Percentiles rank a stretch among this genome's conserved stretches.
These are phyloP conservation scores for Clunio marinus DNA, from an alignment of 2,888 invertebrate species.

Conservation along the genomic window DNA sequence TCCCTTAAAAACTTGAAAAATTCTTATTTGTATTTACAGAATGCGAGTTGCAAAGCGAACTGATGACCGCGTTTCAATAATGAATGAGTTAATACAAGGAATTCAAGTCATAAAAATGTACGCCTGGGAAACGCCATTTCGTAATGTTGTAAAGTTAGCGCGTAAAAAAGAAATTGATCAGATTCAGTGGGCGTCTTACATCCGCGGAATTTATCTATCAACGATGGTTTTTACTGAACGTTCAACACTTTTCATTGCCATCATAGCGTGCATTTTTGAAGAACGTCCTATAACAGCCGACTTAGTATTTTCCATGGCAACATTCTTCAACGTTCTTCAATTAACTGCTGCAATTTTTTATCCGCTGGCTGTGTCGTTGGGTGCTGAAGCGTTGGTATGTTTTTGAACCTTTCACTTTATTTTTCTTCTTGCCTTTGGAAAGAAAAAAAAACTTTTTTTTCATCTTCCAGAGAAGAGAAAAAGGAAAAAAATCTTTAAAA, in stretches of 20 bases:
- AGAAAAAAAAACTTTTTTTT: slow-evolving; percentile 53
- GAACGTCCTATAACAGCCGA: slow-evolving; percentile 61
- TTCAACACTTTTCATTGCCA: slow-evolving; percentile 74
- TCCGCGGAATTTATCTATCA: slow-evolving; percentile 60
- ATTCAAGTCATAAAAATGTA: slow-evolving; percentile 97
- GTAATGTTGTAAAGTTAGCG: slow-evolving; percentile 71
- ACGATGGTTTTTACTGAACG: slow-evolving; percentile 80
- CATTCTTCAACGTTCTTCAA: slow-evolving; percentile 71
- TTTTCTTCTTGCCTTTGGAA: slow-evolving; percentile 64
- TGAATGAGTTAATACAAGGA: slow-evolving; percentile 91
- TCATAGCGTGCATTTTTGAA: slow-evolving; percentile 69
- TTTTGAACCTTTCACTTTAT: slow-evolving; percentile 50
- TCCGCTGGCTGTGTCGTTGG: slow-evolving; percentile 56
- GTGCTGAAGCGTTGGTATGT: slow-evolving; percentile 57
- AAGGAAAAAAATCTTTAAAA: background rate
- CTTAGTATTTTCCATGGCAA: slow-evolving; percentile 71
- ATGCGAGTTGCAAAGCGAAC: slow-evolving; percentile 77
- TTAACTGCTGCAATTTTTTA: slow-evolving; percentile 58
- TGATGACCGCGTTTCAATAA: slow-evolving; percentile 83
- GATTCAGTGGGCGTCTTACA: slow-evolving; percentile 60
- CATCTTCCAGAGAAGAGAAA: background rate
- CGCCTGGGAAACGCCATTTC: slow-evolving; percentile 90
- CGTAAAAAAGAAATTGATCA: slow-evolving; percentile 64
- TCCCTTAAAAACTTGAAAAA: no score
- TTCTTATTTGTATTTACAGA: slow-evolving; percentile 53